Evolutionary conservation across 2,888 invertebrate species (phyloP).

Genomic region (Prenolepis imparis): DNA sequence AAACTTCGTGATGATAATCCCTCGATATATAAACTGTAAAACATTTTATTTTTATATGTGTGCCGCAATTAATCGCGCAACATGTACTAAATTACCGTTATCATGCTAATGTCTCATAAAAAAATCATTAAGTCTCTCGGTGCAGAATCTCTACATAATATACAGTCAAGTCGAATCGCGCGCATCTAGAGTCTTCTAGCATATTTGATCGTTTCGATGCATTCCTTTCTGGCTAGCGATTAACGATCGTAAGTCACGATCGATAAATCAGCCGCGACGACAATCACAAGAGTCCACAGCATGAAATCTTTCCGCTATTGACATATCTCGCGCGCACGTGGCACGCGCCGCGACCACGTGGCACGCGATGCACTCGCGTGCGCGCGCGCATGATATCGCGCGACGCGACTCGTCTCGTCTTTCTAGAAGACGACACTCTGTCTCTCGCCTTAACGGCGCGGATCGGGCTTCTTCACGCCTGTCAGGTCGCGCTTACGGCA

Average conservation of each 20-base stretch:
- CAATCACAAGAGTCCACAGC: slow-evolving; percentile 39
- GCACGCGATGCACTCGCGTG: slow-evolving; percentile 24
- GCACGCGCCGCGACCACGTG: slow-evolving; percentile 39
- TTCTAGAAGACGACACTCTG: slow-evolving; percentile 69
- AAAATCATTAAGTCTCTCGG: background rate
- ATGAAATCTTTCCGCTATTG: slow-evolving; percentile 37
- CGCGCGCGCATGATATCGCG: slow-evolving; percentile 60
- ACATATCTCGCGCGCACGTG: slow-evolving; percentile 35
- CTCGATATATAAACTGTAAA: background rate
- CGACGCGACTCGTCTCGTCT: slow-evolving; percentile 55
- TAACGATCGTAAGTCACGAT: slow-evolving; percentile 26
- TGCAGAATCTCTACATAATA: background rate
- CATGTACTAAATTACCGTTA: background rate
- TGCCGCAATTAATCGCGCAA: background rate
- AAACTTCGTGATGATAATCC: too few relatives aligned
- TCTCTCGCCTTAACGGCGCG: slow-evolving; percentile 78
- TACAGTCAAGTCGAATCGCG: background rate
- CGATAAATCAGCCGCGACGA: slow-evolving; percentile 51
- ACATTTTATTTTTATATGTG: background rate
- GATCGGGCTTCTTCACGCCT: slow-evolving; percentile 80
- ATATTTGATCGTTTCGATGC: slow-evolving; percentile 10
- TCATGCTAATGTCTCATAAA: background rate
- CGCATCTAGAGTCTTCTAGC: background rate
- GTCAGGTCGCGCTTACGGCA: slow-evolving; percentile 74
- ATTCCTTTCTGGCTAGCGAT: slow-evolving; percentile 4